A percentile compares a stretch with the other conserved stretches of the same genome.
Conservation (phyloP, 2,888 invertebrate species). For the Clanis bilineata region DNA sequence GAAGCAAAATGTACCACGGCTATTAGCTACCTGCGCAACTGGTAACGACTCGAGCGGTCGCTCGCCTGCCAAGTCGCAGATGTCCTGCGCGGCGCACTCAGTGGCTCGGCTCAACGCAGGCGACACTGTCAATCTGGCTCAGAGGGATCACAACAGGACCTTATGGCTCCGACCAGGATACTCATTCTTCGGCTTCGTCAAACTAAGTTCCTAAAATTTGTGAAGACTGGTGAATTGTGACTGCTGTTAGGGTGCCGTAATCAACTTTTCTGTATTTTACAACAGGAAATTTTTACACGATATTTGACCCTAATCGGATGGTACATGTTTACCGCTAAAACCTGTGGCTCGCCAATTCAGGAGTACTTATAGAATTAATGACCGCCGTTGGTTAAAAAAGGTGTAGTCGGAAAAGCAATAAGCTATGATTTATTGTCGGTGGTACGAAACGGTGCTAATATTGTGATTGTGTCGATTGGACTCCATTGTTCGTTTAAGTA, state of each 20-base stretch:
- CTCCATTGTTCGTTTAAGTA: conserved; percentile 25
- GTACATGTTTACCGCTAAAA: too few species aligned
- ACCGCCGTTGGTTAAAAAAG: background rate
- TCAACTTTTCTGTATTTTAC: too few species aligned
- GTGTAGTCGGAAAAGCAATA: background rate
- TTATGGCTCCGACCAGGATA: conserved; percentile 65
- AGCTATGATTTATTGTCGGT: conserved; percentile 19
- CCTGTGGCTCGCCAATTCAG: background rate
- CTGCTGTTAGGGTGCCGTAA: background rate
- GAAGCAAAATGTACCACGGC: conserved; percentile 41
- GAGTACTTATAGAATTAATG: background rate
- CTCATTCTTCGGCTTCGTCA: conserved; percentile 69
- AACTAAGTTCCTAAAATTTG: conserved; percentile 70
- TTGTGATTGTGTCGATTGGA: conserved; percentile 15
- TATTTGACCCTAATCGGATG: too few species aligned
- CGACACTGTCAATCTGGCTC: conserved; percentile 62
- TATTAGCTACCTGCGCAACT: conserved; percentile 59
- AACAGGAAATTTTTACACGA: too few species aligned
- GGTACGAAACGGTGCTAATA: conserved; percentile 39
- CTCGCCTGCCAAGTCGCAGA: conserved; percentile 54
- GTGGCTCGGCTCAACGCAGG: conserved; percentile 57
- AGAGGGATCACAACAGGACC: conserved; percentile 65
- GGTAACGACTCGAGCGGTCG: conserved; percentile 59
- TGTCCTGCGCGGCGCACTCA: conserved; percentile 66
- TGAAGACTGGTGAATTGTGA: conserved; percentile 39